Percentiles rank a stretch among this genome's conserved stretches.
These are phyloP conservation scores for Luperina testacea DNA, from an alignment of 2,888 invertebrate species.

Conservation along the genomic window DNA sequence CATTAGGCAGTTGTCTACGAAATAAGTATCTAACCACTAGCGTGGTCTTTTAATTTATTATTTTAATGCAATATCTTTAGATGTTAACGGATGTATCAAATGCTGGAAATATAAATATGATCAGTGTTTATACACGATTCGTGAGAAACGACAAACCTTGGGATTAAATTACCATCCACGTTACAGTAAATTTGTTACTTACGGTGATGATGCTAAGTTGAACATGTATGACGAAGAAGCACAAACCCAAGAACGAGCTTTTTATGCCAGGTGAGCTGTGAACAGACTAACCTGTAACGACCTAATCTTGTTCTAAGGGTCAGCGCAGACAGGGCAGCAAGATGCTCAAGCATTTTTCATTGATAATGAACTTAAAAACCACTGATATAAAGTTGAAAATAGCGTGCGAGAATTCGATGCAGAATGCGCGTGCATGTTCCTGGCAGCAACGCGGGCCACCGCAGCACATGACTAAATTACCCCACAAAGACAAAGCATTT, in stretches of 20 bases:
- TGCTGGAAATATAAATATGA: slow-evolving; percentile 92
- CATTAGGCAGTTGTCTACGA: neutral
- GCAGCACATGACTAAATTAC: neutral
- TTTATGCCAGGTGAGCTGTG: slow-evolving; percentile 88
- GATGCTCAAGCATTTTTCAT: too few relatives aligned
- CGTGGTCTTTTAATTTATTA: neutral
- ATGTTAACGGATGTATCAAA: slow-evolving; percentile 92
- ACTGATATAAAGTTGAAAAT: neutral
- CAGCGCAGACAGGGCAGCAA: too few relatives aligned
- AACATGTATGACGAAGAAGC: slow-evolving; percentile 93
- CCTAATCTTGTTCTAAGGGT: neutral
- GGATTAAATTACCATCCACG: slow-evolving; percentile 91
- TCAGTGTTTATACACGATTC: slow-evolving; percentile 91
- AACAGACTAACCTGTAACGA: neutral
- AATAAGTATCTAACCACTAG: too few relatives aligned
- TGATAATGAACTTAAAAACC: too few relatives aligned
- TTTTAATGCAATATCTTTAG: slow-evolving; percentile 76
- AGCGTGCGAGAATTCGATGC: neutral
- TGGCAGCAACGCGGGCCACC: neutral
- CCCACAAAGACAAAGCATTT: neutral
- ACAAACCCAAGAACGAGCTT: slow-evolving; percentile 91
- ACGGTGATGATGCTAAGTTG: slow-evolving; percentile 91
- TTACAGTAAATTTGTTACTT: slow-evolving; percentile 88
- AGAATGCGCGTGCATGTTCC: neutral
- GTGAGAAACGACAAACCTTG: slow-evolving; percentile 91